Percentiles rank a stretch among this genome's conserved stretches.
Conservation (phyloP, 2,888 invertebrate species). For the Drosophila demipolita region DNA sequence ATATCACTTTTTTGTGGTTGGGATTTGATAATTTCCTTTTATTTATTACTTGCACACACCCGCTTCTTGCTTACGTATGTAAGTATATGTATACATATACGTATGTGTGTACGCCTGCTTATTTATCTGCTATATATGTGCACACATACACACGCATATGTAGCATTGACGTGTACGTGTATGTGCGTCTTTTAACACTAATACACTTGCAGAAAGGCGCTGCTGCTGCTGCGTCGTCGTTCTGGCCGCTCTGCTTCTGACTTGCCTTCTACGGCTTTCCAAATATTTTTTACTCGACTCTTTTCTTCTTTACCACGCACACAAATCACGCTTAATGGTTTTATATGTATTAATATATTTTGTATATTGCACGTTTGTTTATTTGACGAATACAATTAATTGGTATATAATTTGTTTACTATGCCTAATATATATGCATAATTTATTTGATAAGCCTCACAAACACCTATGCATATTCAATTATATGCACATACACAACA, state of each 20-base stretch:
- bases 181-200: slow-evolving; percentile 60
- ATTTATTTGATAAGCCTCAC: slow-evolving; percentile 25
- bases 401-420: slow-evolving; percentile 53
- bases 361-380: slow-evolving; percentile 59
- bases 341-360: slow-evolving; percentile 16
- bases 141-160: slow-evolving; percentile 23
- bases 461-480: slow-evolving; percentile 24
- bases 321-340: slow-evolving; percentile 26
- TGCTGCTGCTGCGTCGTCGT: slow-evolving; percentile 52
- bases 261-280: slow-evolving; percentile 61
- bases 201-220: slow-evolving; percentile 68
- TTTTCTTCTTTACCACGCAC: slow-evolving; percentile 40
- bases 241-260: slow-evolving; percentile 47
- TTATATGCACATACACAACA: slow-evolving; percentile 35
- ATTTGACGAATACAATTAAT: slow-evolving; percentile 35
- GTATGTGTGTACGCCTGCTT: slow-evolving; percentile 35
- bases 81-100: slow-evolving; percentile 23
- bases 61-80: slow-evolving; percentile 35
- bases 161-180: slow-evolving; percentile 23
- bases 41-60: slow-evolving; percentile 40
- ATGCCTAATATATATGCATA: slow-evolving; percentile 4
- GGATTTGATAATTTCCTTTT: slow-evolving; percentile 51
- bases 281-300: slow-evolving; percentile 29
- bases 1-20: slow-evolving; percentile 65
- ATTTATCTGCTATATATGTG: slow-evolving; percentile 45